These are phyloP conservation scores for Phortica magna DNA, from an alignment of 2,888 invertebrate species.

Conservation along the genomic window DNA sequence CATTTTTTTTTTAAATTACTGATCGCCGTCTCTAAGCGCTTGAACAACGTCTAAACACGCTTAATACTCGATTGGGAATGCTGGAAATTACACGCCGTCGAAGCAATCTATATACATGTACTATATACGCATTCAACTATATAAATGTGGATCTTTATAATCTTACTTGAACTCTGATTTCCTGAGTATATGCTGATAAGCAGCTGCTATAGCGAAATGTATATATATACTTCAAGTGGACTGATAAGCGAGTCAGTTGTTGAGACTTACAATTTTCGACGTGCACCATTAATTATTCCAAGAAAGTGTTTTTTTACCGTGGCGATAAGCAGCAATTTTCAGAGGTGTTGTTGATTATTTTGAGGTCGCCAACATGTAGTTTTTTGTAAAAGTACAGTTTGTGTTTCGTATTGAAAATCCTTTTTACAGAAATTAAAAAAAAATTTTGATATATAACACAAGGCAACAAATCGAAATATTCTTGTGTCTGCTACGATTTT, in stretches of 20 bases:
- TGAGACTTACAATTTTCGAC: not conserved
- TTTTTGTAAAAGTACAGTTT: not conserved
- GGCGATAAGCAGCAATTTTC: not conserved
- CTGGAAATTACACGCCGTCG: not conserved
- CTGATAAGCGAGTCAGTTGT: not conserved
- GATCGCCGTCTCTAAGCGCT: not conserved
- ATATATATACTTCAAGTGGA: not conserved
- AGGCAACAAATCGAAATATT: too few relatives aligned
- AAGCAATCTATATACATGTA: not conserved
- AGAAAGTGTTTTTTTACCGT: not conserved
- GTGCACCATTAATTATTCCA: not conserved
- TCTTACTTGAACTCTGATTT: constrained; percentile 9
- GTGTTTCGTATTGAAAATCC: too few relatives aligned
- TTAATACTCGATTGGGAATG: constrained; percentile 53
- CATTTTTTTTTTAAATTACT: constrained; percentile 5
- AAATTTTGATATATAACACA: too few relatives aligned
- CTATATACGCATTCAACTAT: not conserved
- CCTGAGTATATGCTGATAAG: not conserved
- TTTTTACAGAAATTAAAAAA: too few relatives aligned
- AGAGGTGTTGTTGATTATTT: not conserved
- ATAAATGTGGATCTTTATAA: not conserved
- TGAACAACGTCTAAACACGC: constrained; percentile 34
- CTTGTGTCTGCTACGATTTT: too few relatives aligned
- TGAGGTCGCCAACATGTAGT: not conserved
- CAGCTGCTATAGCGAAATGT: not conserved